phyloP scores from a whole-genome alignment of 1,140 invertebrate species.

The Subanguina moxae region DNA sequence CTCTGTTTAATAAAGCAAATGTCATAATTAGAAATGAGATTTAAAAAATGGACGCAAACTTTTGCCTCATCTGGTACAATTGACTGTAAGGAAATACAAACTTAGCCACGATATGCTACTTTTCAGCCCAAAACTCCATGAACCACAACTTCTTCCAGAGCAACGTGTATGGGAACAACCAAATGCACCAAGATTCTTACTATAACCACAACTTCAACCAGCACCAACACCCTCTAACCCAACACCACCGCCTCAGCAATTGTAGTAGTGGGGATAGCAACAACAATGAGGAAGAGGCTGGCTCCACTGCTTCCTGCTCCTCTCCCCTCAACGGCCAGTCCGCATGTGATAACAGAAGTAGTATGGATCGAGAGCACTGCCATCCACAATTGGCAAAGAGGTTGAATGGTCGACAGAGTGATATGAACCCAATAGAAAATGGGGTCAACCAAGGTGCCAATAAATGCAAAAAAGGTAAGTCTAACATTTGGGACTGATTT shows the following conservation, averaged over 20 bases:
- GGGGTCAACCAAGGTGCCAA: neutral
- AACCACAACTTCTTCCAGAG: neutral
- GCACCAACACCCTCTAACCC: neutral
- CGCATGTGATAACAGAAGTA: neutral
- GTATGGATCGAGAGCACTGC: neutral
- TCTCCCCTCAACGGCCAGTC: neutral
- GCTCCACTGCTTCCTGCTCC: neutral
- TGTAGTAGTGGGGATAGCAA: neutral
- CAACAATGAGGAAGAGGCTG: neutral
- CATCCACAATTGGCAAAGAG: neutral
- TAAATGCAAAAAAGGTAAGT: too few relatives aligned
- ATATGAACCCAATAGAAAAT: neutral
- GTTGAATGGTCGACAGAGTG: conserved; percentile 2
- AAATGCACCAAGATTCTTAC: neutral
- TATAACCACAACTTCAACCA: neutral
- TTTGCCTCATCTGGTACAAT: too few relatives aligned
- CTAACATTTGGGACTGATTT: too few relatives aligned
- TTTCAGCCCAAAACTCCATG: conserved; percentile 1
- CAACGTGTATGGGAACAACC: neutral
- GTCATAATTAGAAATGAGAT: too few relatives aligned
- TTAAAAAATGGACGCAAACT: too few relatives aligned
- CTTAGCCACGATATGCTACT: too few relatives aligned
- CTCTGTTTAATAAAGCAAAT: too few relatives aligned
- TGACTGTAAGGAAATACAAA: too few relatives aligned
- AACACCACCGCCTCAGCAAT: neutral